A percentile compares a stretch with the other conserved stretches of the same genome.
phyloP scores from a whole-genome alignment of 1,140 invertebrate genomes.

The Listronotus bonariensis region DNA sequence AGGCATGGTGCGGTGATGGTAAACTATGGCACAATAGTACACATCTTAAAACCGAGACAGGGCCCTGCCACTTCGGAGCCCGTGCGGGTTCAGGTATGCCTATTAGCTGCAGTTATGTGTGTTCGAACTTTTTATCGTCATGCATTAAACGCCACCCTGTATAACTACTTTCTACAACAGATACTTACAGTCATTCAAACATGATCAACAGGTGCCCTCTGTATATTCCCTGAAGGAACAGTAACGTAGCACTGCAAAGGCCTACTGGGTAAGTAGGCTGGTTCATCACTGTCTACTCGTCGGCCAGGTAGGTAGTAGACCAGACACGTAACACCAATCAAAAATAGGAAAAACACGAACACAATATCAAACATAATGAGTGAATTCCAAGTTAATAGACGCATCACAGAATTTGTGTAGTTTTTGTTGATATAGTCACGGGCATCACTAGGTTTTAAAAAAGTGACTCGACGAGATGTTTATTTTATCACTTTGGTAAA shows the following conservation, averaged over 20 bases:
- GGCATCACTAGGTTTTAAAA: not conserved
- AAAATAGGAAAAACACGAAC: conserved; percentile 82
- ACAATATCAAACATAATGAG: conserved; percentile 85
- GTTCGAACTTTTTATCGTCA: no score
- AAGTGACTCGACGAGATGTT: no score
- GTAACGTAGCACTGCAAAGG: conserved; percentile 54
- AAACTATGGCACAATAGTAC: no score
- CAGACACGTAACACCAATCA: conserved; percentile 77
- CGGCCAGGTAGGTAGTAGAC: conserved; percentile 75
- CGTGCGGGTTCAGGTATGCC: no score
- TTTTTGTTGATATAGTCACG: conserved; percentile 1
- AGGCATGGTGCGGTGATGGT: no score
- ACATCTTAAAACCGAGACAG: no score
- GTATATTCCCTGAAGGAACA: conserved; percentile 45
- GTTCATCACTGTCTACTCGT: conserved; percentile 47
- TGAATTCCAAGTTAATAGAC: conserved; percentile 80
- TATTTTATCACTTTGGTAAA: no score
- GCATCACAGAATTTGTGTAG: conserved; percentile 61
- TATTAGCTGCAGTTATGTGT: no score
- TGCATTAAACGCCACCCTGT: no score
- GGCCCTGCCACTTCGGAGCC: no score
- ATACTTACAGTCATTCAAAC: conserved; percentile 48
- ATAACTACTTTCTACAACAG: no score
- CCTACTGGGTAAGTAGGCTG: conserved; percentile 37
- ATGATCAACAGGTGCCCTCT: conserved; percentile 52